phyloP scores from a whole-genome alignment of 1,140 invertebrate genomes.

The Hylyphantes graminicola region DNA sequence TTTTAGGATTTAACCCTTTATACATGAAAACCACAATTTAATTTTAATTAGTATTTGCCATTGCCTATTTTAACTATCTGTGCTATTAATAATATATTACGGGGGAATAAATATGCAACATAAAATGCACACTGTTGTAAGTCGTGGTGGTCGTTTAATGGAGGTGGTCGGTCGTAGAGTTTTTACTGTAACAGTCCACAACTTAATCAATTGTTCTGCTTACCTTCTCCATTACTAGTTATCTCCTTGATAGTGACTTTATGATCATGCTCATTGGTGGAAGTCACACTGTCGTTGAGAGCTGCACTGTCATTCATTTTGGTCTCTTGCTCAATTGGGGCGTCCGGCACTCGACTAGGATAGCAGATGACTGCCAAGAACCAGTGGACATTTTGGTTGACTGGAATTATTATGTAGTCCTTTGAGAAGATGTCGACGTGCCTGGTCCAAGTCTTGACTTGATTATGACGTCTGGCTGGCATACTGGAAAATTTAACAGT shows the following conservation, averaged over 20 bases:
- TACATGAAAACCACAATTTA: too few relatives aligned
- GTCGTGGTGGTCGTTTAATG: too few relatives aligned
- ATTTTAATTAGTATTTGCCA: too few relatives aligned
- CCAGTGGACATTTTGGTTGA: conserved; percentile 97
- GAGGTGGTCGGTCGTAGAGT: too few relatives aligned
- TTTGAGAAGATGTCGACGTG: conserved; percentile 96
- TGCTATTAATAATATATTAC: too few relatives aligned
- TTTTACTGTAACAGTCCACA: too few relatives aligned
- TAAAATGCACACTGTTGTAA: too few relatives aligned
- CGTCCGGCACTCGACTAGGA: conserved; percentile 78
- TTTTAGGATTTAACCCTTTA: too few relatives aligned
- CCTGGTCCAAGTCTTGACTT: conserved; percentile 96
- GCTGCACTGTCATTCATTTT: conserved; percentile 60
- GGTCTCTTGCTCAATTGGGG: neutral
- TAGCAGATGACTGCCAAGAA: conserved; percentile 97
- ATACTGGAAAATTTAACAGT: conserved; percentile 36
- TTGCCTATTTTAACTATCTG: too few relatives aligned
- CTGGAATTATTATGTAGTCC: conserved; percentile 96
- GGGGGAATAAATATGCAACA: too few relatives aligned
- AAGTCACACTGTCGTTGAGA: conserved; percentile 31
- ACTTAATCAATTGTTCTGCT: too few relatives aligned
- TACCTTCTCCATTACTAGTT: conserved; percentile 14
- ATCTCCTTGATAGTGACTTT: conserved; percentile 41
- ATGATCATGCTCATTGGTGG: conserved; percentile 38
- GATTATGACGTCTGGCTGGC: conserved; percentile 78